A percentile compares a stretch with the other conserved stretches of the same genome.
Conservation (phyloP, 2,113 vertebrate genomes). For the Candoia aspera region DNA sequence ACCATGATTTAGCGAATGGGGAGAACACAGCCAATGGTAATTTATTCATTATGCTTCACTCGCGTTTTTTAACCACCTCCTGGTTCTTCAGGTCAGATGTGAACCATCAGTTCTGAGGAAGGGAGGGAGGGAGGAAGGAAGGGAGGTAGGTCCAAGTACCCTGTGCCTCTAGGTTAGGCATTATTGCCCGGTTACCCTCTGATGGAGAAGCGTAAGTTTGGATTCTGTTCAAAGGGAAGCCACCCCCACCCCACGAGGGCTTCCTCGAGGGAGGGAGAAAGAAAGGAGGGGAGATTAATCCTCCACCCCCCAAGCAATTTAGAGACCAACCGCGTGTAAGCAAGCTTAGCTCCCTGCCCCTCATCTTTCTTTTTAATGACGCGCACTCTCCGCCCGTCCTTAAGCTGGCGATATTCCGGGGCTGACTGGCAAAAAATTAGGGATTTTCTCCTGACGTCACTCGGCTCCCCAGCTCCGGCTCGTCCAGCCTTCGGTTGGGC, state of each 20-base stretch:
- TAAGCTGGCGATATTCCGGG: slow-evolving; percentile 20
- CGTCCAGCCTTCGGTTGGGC: neutral
- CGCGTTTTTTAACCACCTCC: neutral
- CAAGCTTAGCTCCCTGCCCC: neutral
- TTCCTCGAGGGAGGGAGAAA: neutral
- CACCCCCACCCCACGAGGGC: neutral
- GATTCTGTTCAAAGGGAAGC: neutral
- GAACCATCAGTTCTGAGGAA: neutral
- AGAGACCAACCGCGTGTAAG: neutral
- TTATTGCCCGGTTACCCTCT: neutral
- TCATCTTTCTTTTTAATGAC: neutral
- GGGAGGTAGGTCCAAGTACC: neutral
- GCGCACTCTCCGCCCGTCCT: neutral
- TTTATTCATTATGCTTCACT: neutral
- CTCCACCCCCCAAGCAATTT: neutral
- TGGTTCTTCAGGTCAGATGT: neutral
- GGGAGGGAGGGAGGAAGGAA: neutral
- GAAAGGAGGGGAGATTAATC: neutral
- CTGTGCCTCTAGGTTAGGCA: neutral
- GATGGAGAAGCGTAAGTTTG: neutral
- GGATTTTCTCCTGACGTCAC: slow-evolving; percentile 96
- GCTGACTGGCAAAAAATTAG: slow-evolving; percentile 85
- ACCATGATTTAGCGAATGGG: neutral
- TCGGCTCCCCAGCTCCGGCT: slow-evolving; percentile 66
- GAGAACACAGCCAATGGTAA: neutral